phyloP scores from a whole-genome alignment of 2,113 vertebrate genomes.

The Coptodon rendalli region DNA sequence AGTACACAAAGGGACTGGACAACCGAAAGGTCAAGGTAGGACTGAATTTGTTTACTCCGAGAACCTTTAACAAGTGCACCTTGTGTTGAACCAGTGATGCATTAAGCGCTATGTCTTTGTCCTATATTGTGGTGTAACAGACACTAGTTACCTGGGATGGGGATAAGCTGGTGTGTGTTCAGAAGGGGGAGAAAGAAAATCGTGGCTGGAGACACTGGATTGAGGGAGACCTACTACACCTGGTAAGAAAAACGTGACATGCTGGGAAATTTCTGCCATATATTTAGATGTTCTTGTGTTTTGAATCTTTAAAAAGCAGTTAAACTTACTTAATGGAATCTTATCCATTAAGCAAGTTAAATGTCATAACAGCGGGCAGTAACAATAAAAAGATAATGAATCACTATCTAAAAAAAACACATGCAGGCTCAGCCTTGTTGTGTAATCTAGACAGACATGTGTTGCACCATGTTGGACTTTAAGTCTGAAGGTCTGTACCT shows the following conservation, averaged over 20 bases:
- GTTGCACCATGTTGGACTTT: constrained; percentile 1
- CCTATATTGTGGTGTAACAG: constrained; percentile 57
- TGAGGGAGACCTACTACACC: constrained; percentile 82
- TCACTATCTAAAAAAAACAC: background rate
- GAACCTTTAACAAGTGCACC: background rate
- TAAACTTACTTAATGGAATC: background rate
- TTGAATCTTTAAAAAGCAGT: background rate
- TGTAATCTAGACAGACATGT: background rate
- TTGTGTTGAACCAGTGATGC: background rate
- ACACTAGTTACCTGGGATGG: constrained; percentile 87
- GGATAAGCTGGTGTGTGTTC: constrained; percentile 83
- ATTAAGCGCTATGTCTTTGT: background rate
- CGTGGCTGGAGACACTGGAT: constrained; percentile 95
- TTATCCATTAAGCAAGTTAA: background rate
- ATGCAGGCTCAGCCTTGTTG: background rate
- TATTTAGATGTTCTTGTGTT: background rate
- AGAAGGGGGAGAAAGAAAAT: constrained; percentile 92
- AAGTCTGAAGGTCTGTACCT: constrained; percentile 39
- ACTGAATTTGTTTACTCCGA: background rate
- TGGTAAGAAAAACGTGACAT: constrained; percentile 72
- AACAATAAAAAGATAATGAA: background rate
- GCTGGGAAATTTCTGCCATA: background rate
- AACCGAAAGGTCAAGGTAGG: constrained; percentile 80
- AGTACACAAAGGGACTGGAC: constrained; percentile 87
- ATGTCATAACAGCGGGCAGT: background rate